These are phyloP conservation scores for Chloropsis cyanopogon DNA, from an alignment of 2,113 vertebrate species.

Conservation along the genomic window DNA sequence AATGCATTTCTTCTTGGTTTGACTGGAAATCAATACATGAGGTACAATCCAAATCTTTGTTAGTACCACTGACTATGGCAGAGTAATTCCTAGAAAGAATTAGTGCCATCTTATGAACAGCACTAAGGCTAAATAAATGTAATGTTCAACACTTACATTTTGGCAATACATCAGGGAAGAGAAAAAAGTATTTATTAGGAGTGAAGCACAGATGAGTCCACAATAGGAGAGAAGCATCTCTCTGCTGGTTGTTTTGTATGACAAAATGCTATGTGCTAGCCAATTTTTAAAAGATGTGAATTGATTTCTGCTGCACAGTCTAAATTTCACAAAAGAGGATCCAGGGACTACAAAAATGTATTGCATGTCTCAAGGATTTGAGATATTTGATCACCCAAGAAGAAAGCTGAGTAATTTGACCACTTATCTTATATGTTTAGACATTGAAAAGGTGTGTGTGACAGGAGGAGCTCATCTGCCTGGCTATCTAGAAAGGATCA, in stretches of 20 bases:
- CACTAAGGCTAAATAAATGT: background rate
- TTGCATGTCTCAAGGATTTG: background rate
- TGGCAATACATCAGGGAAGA: background rate
- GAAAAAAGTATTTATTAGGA: background rate
- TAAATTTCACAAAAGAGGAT: background rate
- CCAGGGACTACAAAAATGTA: background rate
- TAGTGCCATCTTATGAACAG: background rate
- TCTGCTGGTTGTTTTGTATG: background rate
- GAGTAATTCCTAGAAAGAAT: background rate
- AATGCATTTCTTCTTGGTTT: background rate
- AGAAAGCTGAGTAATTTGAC: background rate
- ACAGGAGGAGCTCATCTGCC: background rate
- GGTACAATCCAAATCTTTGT: background rate
- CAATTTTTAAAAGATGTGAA: background rate
- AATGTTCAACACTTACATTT: background rate
- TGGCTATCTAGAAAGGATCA: background rate
- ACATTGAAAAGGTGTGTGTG: background rate
- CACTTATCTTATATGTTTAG: background rate
- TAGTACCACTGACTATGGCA: background rate
- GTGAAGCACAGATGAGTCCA: background rate
- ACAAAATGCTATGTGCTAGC: background rate
- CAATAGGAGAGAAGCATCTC: background rate
- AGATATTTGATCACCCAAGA: background rate
- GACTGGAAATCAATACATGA: accelerated
- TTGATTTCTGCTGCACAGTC: background rate